These are phyloP conservation scores for Ylistrum balloti DNA, from an alignment of 1,140 invertebrate species.

Conservation along the genomic window DNA sequence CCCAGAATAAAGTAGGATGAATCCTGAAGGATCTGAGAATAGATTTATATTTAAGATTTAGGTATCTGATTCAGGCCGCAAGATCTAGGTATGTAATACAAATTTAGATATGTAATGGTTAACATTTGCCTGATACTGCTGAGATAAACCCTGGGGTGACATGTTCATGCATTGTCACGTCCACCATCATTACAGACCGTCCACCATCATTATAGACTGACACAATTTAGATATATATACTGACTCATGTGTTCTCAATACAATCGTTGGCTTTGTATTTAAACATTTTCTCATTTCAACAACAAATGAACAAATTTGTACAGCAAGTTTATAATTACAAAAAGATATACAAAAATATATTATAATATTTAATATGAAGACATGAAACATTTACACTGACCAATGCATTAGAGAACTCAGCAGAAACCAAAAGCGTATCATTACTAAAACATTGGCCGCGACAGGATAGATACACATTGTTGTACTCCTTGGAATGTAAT, in stretches of 20 bases:
- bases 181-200: not conserved
- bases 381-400: not conserved
- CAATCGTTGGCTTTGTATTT: not conserved
- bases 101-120: not conserved
- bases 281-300: not conserved
- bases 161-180: slow-evolving; percentile 6
- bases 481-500: not conserved
- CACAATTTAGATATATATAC: not conserved
- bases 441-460: not conserved
- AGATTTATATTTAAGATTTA: slow-evolving; percentile 29
- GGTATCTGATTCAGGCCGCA: not conserved
- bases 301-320: not conserved
- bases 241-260: not conserved
- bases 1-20: too few species aligned
- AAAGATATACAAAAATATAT: not conserved
- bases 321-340: not conserved
- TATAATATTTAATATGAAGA: not conserved
- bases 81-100: not conserved
- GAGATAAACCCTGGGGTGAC: not conserved
- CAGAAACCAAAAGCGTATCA: not conserved
- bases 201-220: not conserved
- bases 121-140: not conserved
- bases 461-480: not conserved
- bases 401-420: not conserved
- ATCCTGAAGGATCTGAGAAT: too few species aligned